Evolutionary conservation across 2,113 vertebrate genomes (phyloP).

Genomic region (Engraulis encrasicolus): DNA sequence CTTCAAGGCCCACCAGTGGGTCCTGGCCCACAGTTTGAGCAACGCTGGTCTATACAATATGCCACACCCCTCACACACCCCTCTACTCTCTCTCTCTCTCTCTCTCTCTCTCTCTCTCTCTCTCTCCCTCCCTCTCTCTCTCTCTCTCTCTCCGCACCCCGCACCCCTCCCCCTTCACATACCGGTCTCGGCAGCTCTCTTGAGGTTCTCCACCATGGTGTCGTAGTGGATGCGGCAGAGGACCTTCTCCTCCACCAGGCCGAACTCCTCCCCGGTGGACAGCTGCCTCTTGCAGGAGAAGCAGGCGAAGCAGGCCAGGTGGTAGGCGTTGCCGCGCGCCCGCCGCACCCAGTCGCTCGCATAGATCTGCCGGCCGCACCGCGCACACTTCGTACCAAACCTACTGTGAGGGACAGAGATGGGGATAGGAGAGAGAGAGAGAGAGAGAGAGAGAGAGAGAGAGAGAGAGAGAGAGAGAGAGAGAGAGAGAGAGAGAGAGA

Average conservation of each 20-base stretch:
- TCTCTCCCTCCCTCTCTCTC: no score
- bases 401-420: slow-evolving; percentile 80
- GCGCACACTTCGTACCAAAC: slow-evolving; percentile 97
- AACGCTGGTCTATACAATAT: no score
- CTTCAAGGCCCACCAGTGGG: no score
- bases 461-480: no score
- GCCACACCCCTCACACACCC: no score
- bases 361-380: slow-evolving; percentile 94
- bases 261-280: slow-evolving; percentile 96
- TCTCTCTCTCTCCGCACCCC: no score
- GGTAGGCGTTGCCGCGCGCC: slow-evolving; percentile 93
- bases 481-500: no score
- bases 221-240: slow-evolving; percentile 97
- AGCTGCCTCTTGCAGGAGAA: slow-evolving; percentile 97
- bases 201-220: slow-evolving; percentile 98
- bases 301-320: slow-evolving; percentile 96
- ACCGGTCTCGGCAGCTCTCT: slow-evolving; percentile 93
- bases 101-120: no score
- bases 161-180: slow-evolving; percentile 44
- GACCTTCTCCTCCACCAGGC: slow-evolving; percentile 96
- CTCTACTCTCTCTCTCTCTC: no score
- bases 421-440: no score
- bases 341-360: slow-evolving; percentile 98
- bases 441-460: no score
- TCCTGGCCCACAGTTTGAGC: no score